Evolutionary conservation across 37 sponge, comb jelly and placozoan genomes (phyloP).

Genomic region (Dysidea cf. avara): DNA sequence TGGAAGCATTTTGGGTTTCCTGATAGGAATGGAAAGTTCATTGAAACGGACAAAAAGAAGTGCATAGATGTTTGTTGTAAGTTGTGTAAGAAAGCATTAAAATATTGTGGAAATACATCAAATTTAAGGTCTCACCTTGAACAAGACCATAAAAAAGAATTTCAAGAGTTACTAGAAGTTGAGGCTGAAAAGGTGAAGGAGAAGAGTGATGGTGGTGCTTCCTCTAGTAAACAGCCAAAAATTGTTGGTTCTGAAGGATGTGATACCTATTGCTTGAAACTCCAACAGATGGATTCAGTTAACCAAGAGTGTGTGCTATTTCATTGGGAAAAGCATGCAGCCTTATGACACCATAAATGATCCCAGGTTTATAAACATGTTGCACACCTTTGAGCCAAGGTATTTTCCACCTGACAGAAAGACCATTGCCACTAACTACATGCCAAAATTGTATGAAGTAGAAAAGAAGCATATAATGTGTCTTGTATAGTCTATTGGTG

Average conservation of each 20-base stretch:
- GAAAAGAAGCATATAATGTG: constrained; percentile 13
- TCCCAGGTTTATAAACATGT: constrained; percentile 26
- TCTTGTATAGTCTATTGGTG: not conserved
- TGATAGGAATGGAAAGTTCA: constrained; percentile 2
- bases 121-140: constrained; percentile 21
- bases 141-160: constrained; percentile 12
- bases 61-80: constrained; percentile 5
- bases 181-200: not conserved
- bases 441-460: constrained; percentile 28
- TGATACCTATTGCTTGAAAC: not conserved
- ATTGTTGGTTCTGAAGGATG: not conserved
- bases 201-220: too few species aligned
- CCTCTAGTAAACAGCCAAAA: not conserved
- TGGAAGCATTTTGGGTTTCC: constrained; percentile 33
- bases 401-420: constrained; percentile 29
- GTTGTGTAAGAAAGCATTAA: not conserved
- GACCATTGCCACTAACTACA: constrained; percentile 15
- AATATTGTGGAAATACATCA: constrained; percentile 18
- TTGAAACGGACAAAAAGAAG: not conserved
- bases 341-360: constrained; percentile 33
- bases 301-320: constrained; percentile 22
- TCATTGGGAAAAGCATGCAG: constrained; percentile 39
- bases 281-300: not conserved
- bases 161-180: not conserved
- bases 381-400: constrained; percentile 35